Percentiles rank a stretch among this genome's conserved stretches.
Conservation (phyloP, 2,113 vertebrate species). For the Psophia crepitans region DNA sequence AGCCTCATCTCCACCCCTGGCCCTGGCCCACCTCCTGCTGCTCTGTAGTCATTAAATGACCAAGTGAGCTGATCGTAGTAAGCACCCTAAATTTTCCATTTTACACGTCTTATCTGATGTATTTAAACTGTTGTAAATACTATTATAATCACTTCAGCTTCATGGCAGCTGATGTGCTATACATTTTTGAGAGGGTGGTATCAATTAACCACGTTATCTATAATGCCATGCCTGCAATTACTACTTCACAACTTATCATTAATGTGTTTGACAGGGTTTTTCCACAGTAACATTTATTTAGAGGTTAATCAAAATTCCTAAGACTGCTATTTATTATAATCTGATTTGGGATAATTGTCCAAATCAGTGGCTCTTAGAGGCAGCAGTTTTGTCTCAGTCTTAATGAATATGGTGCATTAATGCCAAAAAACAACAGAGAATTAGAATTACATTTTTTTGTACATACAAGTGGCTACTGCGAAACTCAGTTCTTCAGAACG, state of each 20-base stretch:
- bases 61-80: constrained; percentile 14
- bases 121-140: constrained; percentile 22
- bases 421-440: constrained; percentile 44
- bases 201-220: constrained; percentile 66
- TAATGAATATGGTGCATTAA: constrained; percentile 19
- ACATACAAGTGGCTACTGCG: constrained; percentile 21
- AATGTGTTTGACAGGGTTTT: constrained; percentile 66
- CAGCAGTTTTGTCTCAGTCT: constrained; percentile 61
- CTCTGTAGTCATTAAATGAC: constrained; percentile 26
- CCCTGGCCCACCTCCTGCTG: background rate
- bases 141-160: constrained; percentile 15
- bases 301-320: constrained; percentile 75
- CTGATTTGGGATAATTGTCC: constrained; percentile 73
- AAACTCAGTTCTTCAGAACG: background rate
- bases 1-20: background rate
- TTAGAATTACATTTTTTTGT: constrained; percentile 54
- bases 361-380: constrained; percentile 64
- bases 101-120: background rate
- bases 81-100: constrained; percentile 31
- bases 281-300: constrained; percentile 71
- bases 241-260: constrained; percentile 69
- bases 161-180: constrained; percentile 55
- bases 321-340: constrained; percentile 70
- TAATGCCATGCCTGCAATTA: constrained; percentile 67
- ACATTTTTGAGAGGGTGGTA: constrained; percentile 55